Evolutionary conservation across 2,113 vertebrate genomes (phyloP).

Genomic region (Atrichornis clamosus): DNA sequence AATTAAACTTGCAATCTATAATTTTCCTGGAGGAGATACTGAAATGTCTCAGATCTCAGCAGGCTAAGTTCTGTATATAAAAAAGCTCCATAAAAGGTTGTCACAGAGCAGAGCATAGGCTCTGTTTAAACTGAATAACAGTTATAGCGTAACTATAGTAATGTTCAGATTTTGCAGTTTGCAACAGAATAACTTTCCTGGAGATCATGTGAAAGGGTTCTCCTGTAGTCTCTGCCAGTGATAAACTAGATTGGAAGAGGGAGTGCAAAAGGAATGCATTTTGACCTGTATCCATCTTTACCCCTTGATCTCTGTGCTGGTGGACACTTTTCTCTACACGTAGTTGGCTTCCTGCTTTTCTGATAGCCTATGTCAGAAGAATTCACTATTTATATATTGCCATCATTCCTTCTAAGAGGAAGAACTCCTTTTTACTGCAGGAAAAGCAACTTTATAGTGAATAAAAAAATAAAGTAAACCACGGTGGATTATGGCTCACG

Average conservation of each 20-base stretch:
- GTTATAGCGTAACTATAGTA: background rate
- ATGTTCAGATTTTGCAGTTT: background rate
- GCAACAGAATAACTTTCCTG: background rate
- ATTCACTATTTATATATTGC: background rate
- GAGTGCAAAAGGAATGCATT: background rate
- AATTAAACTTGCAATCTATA: conserved; percentile 19
- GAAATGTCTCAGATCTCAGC: conserved; percentile 8
- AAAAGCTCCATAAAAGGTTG: conserved; percentile 12
- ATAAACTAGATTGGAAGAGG: background rate
- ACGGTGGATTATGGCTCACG: rapidly evolving
- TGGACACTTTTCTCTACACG: background rate
- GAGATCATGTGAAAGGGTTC: background rate
- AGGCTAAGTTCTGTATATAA: background rate
- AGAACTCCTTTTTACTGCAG: background rate
- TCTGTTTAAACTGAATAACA: background rate
- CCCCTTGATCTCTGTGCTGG: background rate
- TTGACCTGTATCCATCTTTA: background rate
- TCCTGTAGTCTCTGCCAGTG: background rate
- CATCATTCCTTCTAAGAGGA: background rate
- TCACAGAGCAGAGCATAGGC: background rate
- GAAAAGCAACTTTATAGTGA: background rate
- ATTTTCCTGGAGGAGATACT: conserved; percentile 23
- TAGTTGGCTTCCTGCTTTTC: background rate
- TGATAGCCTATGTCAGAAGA: background rate
- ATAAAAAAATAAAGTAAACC: background rate